Evolutionary conservation across 2,888 invertebrate genomes (phyloP), one percentile per base, ranked within the genome.

Genomic region (Leuctra nigra): DNA sequence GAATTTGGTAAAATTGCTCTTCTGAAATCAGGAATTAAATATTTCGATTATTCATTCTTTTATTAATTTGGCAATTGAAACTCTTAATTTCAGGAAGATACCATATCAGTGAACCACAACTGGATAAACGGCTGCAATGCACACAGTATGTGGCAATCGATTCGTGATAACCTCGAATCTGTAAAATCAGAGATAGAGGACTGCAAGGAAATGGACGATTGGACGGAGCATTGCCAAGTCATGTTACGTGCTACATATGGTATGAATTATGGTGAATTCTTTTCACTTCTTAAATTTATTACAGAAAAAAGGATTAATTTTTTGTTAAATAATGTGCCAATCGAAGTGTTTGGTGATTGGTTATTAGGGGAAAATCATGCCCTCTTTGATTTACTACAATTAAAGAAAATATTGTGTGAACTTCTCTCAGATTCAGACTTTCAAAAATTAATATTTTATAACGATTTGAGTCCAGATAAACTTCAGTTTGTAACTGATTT

Each of bases 21-120:
- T 7, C 29, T 38, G 9, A 38, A 38, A 11, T 4, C 38, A 38
- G n/a, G 38, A n/a, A n/a, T n/a, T 7, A 38, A 9, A 38, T 4
- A 38, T 7, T 7, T 38, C 4, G 6, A n/a, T 9, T n/a, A n/a
- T 38, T 38, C 38, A 4, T 38, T 7, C 4, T 38, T 38, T 9
- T 29, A 7, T 29, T 29, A 11, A 7, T 38, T 38, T 38, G 6
- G 7, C 6, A 29, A 29, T 29, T 29, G 29, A 29, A 29, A 29
- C 29, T 29, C 38, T 38, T n/a, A 20, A 35, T 60, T 63, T 4
- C 62, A 83, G 82, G 82, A 87, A 60, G 91, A 96, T 68, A 93
- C 96, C 25, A 89, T 98, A 66, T 98, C 98, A 0, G 82, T 99
- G 47, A 99, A 99, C 73, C 98, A 98, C 70, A 99, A 99, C 71